phyloP scores from a whole-genome alignment of 2,797 vertebrate genomes.

The Cryptoblepharus egeriae region DNA sequence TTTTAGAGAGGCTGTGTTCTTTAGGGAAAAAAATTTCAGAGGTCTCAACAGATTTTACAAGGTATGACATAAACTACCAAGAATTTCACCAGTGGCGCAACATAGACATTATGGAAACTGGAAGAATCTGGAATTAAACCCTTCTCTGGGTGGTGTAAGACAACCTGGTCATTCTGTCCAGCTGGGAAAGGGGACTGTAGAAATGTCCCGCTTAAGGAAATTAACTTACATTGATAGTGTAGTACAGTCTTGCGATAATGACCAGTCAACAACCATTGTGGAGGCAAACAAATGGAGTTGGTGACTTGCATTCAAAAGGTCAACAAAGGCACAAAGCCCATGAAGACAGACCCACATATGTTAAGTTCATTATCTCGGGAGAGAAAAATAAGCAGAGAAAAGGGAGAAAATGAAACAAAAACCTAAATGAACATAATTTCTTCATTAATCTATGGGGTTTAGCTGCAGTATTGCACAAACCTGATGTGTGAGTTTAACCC shows the following conservation, averaged over 20 bases:
- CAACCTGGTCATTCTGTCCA: constrained; percentile 59
- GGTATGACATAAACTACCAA: constrained; percentile 68
- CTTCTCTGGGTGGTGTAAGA: constrained; percentile 54
- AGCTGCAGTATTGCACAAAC: neutral
- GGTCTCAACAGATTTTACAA: constrained; percentile 69
- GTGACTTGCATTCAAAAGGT: neutral
- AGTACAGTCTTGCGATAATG: constrained; percentile 50
- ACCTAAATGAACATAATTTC: neutral
- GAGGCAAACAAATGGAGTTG: constrained; percentile 43
- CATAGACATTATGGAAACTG: constrained; percentile 61
- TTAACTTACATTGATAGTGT: constrained; percentile 56
- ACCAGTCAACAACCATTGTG: constrained; percentile 30
- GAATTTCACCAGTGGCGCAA: constrained; percentile 67
- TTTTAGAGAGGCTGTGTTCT: constrained; percentile 59
- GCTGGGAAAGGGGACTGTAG: constrained; percentile 60
- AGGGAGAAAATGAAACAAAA: neutral
- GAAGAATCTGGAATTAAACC: constrained; percentile 60
- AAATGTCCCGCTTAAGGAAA: constrained; percentile 54
- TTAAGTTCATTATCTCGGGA: constrained; percentile 36
- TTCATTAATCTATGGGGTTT: neutral
- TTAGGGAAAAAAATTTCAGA: constrained; percentile 58
- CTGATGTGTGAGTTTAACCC: neutral
- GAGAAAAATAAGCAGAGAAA: neutral
- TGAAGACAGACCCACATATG: constrained; percentile 26
- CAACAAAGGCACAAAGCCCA: constrained; percentile 15